Evolutionary conservation across 2,113 vertebrate species (phyloP), one percentile per base, ranked within the genome.

Genomic region (Coryphaenoides rupestris): DNA sequence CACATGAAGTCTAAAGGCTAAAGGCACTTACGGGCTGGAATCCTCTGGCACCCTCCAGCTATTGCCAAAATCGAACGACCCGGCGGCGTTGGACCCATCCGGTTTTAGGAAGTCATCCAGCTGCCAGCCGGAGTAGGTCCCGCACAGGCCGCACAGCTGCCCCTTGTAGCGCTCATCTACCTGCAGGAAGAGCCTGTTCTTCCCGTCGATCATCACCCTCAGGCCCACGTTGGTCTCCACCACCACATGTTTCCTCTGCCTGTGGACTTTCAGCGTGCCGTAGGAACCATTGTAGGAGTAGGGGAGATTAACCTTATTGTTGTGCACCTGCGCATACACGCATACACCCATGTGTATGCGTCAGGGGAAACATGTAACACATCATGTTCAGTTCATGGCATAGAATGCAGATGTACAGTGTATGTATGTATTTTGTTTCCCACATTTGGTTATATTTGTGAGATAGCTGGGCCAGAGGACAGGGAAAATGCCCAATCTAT

Each of bases 111-210:
- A 90, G 65, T 93, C 92, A 63, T 92, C 92, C 0, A 71, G 78
- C 58, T 88, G 90, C 56, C 73, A 66, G 46, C 66, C 78, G 15
- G 90, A 91, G 71, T 88, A 92, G 21, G 88, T 91, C 19, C 92
- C 92, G 45, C 92, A 92, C 19, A 93, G 70, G 21, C 92, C 92
- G 5, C 90, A 92, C 50, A 91, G 62, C 47, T 81, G 73, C 21
- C 84, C 90, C 63, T 72, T 77, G 84, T 90, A 86, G 23, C 76
- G 75, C 53, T 93, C 92, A 53, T 91, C 89, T 26, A 92, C 85
- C 56, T 86, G 86, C 21, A 93, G 77, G 71, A 91, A 90, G 13
- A 93, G 76, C 40, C 89, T 80, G 57, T 85, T 69, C 55, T 88
- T 57, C 7, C 85, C 80, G 53, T 91, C 88, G 21, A 90, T 82